A percentile compares a stretch with the other conserved stretches of the same genome.
These are phyloP conservation scores for Urocolius indicus DNA, from an alignment of 2,113 vertebrate genomes.

Conservation along the genomic window DNA sequence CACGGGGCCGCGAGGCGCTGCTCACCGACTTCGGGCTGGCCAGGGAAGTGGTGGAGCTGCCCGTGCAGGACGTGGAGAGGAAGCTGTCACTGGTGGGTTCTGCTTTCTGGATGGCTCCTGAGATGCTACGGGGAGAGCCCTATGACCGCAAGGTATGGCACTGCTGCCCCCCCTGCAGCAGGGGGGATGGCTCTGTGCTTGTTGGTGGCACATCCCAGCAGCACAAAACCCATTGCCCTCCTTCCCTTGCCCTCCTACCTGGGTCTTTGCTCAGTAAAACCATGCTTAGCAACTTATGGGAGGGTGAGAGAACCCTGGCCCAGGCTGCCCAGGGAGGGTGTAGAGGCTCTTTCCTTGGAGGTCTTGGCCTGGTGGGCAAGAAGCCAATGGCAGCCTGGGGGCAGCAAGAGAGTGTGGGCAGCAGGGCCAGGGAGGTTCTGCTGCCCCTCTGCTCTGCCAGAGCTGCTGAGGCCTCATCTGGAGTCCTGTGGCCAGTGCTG, in stretches of 20 bases:
- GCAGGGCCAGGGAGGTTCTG: too few relatives aligned
- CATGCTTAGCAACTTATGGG: neutral
- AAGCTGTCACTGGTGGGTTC: constrained; percentile 89
- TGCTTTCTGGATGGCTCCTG: constrained; percentile 92
- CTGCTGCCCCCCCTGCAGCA: accelerated
- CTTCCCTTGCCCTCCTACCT: neutral
- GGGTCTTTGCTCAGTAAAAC: neutral
- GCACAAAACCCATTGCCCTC: neutral
- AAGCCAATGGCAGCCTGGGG: too few relatives aligned
- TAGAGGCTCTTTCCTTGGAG: too few relatives aligned
- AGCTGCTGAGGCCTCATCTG: too few relatives aligned
- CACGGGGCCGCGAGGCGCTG: constrained; percentile 81
- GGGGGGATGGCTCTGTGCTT: neutral
- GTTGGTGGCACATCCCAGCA: neutral
- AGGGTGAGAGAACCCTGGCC: too few relatives aligned
- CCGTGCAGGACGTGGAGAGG: constrained; percentile 78
- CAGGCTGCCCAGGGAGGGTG: too few relatives aligned
- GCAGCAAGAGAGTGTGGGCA: too few relatives aligned
- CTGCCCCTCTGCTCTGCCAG: too few relatives aligned
- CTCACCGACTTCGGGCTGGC: constrained; percentile 89
- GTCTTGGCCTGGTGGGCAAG: too few relatives aligned
- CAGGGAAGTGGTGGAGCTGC: constrained; percentile 85
- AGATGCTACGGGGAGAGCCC: constrained; percentile 88
- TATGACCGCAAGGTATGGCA: constrained; percentile 85
- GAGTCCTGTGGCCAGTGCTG: too few relatives aligned